Evolutionary conservation across 2,888 invertebrate genomes (phyloP).

Genomic region (Drosophila vallismaia): DNA sequence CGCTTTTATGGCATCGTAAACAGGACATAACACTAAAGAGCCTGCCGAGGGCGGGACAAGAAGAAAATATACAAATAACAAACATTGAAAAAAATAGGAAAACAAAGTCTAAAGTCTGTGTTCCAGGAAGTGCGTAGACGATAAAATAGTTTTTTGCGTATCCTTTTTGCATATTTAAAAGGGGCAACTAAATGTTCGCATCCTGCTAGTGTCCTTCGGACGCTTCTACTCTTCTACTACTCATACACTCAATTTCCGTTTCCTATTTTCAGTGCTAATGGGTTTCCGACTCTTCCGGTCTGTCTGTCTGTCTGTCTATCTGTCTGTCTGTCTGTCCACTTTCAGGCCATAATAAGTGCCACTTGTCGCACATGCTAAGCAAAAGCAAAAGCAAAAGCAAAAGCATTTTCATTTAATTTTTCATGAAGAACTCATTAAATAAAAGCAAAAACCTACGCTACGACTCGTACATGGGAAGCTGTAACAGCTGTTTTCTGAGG

Average conservation of each 20-base stretch:
- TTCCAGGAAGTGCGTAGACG: conserved; percentile 12
- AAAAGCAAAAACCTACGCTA: conserved; percentile 17
- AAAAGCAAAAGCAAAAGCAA: conserved; percentile 29
- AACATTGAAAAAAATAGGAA: not conserved
- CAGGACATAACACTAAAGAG: conserved; percentile 73
- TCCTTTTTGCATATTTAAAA: conserved; percentile 74
- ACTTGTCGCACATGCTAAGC: conserved; percentile 39
- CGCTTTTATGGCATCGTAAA: conserved; percentile 67
- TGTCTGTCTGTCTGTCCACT: not conserved
- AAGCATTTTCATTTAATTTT: conserved; percentile 63
- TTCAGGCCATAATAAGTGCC: not conserved
- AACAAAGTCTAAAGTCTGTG: conserved; percentile 18
- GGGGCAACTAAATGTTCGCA: conserved; percentile 54
- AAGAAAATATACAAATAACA: not conserved
- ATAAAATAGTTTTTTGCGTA: conserved; percentile 68
- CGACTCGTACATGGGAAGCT: not conserved
- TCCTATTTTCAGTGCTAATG: conserved; percentile 22
- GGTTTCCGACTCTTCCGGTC: conserved; percentile 1
- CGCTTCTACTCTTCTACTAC: not conserved
- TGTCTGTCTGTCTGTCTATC: no score
- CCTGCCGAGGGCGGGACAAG: conserved; percentile 25
- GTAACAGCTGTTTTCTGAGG: conserved; percentile 38
- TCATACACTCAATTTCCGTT: conserved; percentile 2
- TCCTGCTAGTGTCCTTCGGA: not conserved
- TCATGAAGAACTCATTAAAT: conserved; percentile 65